Evolutionary conservation across 2,113 vertebrate genomes (phyloP).

Genomic region (Mormoops blainvillei): DNA sequence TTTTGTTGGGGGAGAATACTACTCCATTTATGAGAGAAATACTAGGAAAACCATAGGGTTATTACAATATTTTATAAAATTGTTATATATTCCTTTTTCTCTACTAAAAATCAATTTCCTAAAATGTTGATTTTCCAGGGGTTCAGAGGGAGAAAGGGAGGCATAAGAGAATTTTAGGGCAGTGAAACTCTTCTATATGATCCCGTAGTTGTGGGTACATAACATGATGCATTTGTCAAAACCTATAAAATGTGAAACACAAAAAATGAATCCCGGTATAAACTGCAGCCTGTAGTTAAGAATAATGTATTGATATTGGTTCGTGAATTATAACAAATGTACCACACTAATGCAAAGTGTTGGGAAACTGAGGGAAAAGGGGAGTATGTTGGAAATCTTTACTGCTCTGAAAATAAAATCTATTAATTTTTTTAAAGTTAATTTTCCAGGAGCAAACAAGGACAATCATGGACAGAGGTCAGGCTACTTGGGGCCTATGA

Average conservation of each 20-base stretch:
- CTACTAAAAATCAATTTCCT: neutral
- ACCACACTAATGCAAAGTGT: neutral
- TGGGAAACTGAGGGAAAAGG: neutral
- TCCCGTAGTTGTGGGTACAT: neutral
- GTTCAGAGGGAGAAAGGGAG: neutral
- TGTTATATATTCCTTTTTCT: neutral
- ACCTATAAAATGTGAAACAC: neutral
- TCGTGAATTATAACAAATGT: neutral
- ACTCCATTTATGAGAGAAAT: neutral
- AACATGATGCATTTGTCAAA: neutral
- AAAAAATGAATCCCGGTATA: neutral
- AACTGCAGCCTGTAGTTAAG: neutral
- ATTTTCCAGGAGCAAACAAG: neutral
- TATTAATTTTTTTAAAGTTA: neutral
- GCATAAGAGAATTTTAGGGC: neutral
- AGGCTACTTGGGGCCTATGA: neutral
- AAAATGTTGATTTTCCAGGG: neutral
- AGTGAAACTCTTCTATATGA: neutral
- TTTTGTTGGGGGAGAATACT: neutral
- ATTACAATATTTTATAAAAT: neutral
- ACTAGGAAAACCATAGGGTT: neutral
- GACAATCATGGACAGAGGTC: neutral
- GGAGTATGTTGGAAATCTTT: neutral
- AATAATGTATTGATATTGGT: neutral
- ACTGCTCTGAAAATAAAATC: neutral